Conservation (phyloP, 1,140 invertebrate species). For the Melanaphis sacchari region DNA sequence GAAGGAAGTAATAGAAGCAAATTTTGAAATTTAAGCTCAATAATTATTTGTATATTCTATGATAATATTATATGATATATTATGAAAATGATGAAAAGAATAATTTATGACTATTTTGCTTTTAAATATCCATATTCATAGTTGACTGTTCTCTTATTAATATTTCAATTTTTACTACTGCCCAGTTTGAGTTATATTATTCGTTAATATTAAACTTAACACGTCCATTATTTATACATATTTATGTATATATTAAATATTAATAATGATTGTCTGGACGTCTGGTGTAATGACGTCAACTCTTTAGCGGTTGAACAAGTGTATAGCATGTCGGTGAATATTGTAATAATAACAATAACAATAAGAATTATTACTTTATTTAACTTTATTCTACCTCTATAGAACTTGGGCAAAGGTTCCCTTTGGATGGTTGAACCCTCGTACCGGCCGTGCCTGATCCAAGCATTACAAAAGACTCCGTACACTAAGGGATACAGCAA, state of each 20-base stretch:
- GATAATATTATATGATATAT: background rate
- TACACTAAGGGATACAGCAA: slow-evolving; percentile 64
- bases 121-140: background rate
- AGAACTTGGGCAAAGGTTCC: slow-evolving; percentile 93
- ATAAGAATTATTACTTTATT: background rate
- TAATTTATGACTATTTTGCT: background rate
- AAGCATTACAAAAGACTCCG: slow-evolving; percentile 82
- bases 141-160: background rate
- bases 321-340: background rate
- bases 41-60: background rate
- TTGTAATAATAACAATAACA: background rate
- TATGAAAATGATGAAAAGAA: background rate
- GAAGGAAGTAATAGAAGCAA: background rate
- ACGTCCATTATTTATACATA: background rate
- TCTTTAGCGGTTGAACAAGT: background rate
- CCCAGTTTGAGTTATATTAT: background rate
- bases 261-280: background rate
- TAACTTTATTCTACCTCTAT: slow-evolving; percentile 10
- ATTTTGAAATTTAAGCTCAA: background rate
- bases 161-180: background rate
- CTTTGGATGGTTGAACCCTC: slow-evolving; percentile 94
- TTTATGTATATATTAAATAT: background rate
- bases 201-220: no score
- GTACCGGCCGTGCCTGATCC: slow-evolving; percentile 83
- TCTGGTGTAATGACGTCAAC: background rate